These are phyloP conservation scores for Sciurus vulgaris DNA, from an alignment of 2,797 vertebrate genomes.

Conservation along the genomic window DNA sequence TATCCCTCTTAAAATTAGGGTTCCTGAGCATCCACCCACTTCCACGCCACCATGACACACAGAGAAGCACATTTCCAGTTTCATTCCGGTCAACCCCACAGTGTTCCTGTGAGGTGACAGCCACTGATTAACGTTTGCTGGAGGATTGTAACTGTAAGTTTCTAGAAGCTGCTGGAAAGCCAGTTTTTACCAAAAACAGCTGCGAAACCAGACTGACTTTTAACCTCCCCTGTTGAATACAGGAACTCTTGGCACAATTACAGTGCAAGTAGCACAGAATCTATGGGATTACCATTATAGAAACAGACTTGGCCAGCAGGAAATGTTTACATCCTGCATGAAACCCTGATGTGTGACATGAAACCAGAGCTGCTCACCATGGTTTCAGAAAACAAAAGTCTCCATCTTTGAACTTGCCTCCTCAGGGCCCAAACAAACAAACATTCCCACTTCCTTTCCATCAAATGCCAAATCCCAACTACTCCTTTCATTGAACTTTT, in stretches of 20 bases:
- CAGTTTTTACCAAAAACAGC: slow-evolving; percentile 86
- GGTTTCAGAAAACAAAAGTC: slow-evolving; percentile 71
- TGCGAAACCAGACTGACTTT: slow-evolving; percentile 87
- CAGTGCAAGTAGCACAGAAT: slow-evolving; percentile 81
- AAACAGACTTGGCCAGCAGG: slow-evolving; percentile 88
- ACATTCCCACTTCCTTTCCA: slow-evolving; percentile 65
- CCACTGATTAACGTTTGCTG: slow-evolving; percentile 83
- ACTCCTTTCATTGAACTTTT: slow-evolving; percentile 53
- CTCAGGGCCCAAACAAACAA: slow-evolving; percentile 63
- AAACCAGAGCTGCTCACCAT: slow-evolving; percentile 71
- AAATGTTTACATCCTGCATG: slow-evolving; percentile 85
- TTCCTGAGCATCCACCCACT: not conserved
- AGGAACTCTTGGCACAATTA: slow-evolving; percentile 86
- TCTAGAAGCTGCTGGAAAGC: slow-evolving; percentile 82
- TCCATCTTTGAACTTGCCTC: slow-evolving; percentile 65
- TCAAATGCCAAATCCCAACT: not conserved
- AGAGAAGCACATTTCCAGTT: not conserved
- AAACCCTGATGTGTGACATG: slow-evolving; percentile 79
- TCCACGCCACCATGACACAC: not conserved
- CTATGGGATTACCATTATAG: slow-evolving; percentile 85
- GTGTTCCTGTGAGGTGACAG: slow-evolving; percentile 21
- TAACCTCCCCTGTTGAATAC: slow-evolving; percentile 86
- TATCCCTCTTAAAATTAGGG: not conserved
- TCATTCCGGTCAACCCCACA: not conserved
- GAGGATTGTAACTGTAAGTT: slow-evolving; percentile 61